Conservation (phyloP, 2,888 invertebrate genomes). For the Drosophila conformis region DNA sequence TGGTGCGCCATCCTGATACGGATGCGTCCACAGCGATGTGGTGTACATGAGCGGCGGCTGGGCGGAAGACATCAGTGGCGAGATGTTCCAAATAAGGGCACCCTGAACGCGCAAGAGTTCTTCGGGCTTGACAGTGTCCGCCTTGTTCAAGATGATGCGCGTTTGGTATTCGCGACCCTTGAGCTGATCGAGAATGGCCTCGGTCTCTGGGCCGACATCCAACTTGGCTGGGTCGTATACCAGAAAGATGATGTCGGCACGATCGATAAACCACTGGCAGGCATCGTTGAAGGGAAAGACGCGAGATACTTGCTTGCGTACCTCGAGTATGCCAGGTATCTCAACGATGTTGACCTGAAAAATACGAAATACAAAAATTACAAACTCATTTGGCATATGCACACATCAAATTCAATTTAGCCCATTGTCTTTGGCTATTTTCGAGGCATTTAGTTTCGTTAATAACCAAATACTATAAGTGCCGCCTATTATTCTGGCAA, state of each 20-base stretch:
- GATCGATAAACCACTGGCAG: conserved; percentile 98
- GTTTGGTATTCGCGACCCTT: conserved; percentile 97
- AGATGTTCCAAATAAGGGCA: conserved; percentile 97
- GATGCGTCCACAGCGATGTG: conserved; percentile 94
- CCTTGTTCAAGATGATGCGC: conserved; percentile 96
- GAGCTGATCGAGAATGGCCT: conserved; percentile 96
- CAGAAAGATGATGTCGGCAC: conserved; percentile 97
- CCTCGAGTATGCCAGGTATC: conserved; percentile 97
- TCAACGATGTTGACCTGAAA: conserved; percentile 96
- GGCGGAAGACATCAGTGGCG: conserved; percentile 97
- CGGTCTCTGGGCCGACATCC: conserved; percentile 97
- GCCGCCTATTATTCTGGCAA: conserved; percentile 49
- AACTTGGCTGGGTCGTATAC: conserved; percentile 98
- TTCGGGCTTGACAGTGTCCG: conserved; percentile 95
- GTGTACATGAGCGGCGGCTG: conserved; percentile 97
- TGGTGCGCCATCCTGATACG: conserved; percentile 93
- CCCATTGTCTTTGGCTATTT: conserved; percentile 52
- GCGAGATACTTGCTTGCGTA: conserved; percentile 95
- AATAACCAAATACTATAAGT: conserved; percentile 71
- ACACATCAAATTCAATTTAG: conserved; percentile 53
- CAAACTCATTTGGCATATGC: conserved; percentile 32
- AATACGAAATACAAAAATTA: conserved; percentile 12
- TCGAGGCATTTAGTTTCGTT: conserved; percentile 63
- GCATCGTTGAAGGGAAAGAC: conserved; percentile 98
- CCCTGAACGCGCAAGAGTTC: conserved; percentile 97